Percentiles rank a stretch among this genome's conserved stretches.
Conservation (phyloP, 2,113 vertebrate species). For the Manacus vitellinus region DNA sequence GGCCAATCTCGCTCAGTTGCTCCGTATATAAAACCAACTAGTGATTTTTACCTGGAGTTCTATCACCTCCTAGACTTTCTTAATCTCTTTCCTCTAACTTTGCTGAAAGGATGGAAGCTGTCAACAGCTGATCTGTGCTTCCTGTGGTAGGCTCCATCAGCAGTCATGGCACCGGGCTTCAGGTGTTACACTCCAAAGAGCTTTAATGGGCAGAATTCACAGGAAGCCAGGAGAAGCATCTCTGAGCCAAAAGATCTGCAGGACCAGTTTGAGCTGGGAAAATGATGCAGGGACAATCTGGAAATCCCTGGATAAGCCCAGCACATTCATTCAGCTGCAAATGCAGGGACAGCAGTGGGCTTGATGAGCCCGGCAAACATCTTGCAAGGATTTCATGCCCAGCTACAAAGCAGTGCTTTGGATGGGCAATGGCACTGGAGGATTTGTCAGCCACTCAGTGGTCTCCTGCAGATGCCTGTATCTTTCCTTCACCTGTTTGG, state of each 20-base stretch:
- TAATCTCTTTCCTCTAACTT: background rate
- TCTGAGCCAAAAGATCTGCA: background rate
- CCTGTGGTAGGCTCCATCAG: background rate
- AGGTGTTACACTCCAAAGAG: background rate
- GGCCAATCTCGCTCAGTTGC: background rate
- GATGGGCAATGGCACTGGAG: too few species aligned
- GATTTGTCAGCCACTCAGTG: background rate
- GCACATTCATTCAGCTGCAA: accelerated
- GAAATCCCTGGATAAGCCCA: background rate
- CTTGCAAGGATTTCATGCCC: background rate
- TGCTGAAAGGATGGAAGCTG: background rate
- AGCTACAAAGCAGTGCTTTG: background rate
- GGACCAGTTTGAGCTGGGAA: accelerated
- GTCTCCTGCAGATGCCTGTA: too few species aligned
- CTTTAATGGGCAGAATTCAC: background rate
- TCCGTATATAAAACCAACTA: background rate
- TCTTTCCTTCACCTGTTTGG: background rate
- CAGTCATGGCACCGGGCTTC: accelerated
- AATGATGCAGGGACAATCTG: accelerated
- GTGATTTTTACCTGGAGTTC: background rate
- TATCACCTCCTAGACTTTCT: background rate
- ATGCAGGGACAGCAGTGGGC: too few species aligned
- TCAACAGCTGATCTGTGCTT: background rate
- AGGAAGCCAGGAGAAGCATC: background rate
- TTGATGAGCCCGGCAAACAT: accelerated